Conservation (phyloP, 2,113 vertebrate species). For the Eurystomus gularis region DNA sequence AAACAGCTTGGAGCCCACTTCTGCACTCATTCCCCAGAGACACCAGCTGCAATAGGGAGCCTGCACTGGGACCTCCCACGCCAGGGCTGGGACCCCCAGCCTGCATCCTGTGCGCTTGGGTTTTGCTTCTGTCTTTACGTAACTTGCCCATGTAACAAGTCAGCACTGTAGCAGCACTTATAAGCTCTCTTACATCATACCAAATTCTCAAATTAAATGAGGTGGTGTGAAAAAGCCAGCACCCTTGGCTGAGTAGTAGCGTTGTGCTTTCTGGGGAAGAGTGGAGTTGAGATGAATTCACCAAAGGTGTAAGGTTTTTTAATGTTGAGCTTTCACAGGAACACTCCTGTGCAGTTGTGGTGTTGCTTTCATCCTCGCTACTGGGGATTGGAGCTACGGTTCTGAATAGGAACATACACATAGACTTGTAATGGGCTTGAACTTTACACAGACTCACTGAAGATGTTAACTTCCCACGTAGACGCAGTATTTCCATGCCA, state of each 20-base stretch:
- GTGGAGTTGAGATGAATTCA: not conserved
- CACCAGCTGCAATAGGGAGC: not conserved
- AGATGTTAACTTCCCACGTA: not conserved
- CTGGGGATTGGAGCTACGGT: rapidly evolving
- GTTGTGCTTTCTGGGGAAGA: not conserved
- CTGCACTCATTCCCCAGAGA: not conserved
- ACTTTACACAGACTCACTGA: not conserved
- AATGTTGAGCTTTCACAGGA: not conserved
- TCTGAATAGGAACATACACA: not conserved
- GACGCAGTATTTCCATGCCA: not conserved
- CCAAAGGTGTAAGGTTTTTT: not conserved
- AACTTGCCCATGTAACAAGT: not conserved
- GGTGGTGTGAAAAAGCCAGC: not conserved
- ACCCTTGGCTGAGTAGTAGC: not conserved
- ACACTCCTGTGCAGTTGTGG: rapidly evolving
- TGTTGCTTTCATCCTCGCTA: not conserved
- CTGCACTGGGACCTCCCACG: not conserved
- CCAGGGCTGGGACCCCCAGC: not conserved
- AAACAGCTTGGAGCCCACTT: not conserved
- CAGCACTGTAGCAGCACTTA: not conserved
- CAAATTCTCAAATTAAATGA: not conserved
- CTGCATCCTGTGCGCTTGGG: not conserved
- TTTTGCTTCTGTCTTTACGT: not conserved
- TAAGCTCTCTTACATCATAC: not conserved
- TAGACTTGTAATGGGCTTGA: not conserved